phyloP scores from a whole-genome alignment of 2,797 vertebrate species.

The Pantherophis alleghaniensis region DNA sequence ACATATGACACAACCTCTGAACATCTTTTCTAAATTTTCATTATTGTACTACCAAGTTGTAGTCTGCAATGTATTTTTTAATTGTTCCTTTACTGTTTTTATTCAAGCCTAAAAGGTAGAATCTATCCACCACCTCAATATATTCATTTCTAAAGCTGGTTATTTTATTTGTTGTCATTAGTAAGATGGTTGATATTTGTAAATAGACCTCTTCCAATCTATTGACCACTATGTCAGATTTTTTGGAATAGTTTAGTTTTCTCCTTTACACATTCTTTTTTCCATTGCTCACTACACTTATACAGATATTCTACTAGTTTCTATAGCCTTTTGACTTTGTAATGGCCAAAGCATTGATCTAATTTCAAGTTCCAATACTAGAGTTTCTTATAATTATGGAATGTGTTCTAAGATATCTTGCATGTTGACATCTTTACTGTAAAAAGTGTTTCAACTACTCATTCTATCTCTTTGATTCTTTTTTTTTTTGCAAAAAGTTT shows the following conservation, averaged over 20 bases:
- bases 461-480: not conserved
- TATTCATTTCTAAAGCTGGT: not conserved
- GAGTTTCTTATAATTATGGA: not conserved
- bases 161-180: not conserved
- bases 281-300: not conserved
- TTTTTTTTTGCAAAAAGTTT: not conserved
- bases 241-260: not conserved
- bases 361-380: not conserved
- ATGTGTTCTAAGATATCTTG: not conserved
- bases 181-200: not conserved
- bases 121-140: not conserved
- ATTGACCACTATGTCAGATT: not conserved
- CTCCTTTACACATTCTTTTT: not conserved
- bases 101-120: not conserved
- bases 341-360: not conserved
- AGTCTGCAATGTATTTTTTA: not conserved
- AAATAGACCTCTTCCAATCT: not conserved
- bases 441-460: not conserved
- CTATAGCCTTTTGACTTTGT: not conserved
- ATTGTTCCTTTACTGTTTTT: not conserved
- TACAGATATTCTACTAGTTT: not conserved
- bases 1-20: not conserved
- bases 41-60: not conserved
- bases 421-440: not conserved
- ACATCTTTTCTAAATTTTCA: not conserved